Percentiles rank a stretch among this genome's conserved stretches.
Conservation (phyloP, 1,140 invertebrate species). For the Neodiprion pinetum region DNA sequence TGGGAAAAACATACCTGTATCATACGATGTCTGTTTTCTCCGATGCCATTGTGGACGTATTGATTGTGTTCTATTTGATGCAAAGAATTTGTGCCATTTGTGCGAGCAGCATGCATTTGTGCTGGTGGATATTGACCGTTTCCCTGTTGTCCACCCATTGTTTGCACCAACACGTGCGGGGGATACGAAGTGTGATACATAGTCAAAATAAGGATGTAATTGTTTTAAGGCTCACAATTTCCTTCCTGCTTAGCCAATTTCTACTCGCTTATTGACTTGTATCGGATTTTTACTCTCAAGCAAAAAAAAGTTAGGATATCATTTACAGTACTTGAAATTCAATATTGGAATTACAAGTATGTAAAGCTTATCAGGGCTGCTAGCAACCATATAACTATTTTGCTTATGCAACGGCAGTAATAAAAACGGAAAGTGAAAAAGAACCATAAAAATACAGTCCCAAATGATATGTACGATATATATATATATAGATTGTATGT, state of each 20-base stretch:
- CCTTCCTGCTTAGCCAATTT: background rate
- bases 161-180: conserved; percentile 55
- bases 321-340: too few species aligned
- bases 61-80: conserved; percentile 46
- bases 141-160: conserved; percentile 52
- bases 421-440: background rate
- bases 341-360: conserved; percentile 15
- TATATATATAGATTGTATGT: background rate
- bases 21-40: conserved; percentile 44
- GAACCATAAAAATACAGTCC: background rate
- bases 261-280: background rate
- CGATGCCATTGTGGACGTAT: conserved; percentile 40
- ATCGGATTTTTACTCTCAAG: background rate
- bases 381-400: background rate
- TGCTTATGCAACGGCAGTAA: background rate
- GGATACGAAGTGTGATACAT: conserved; percentile 57
- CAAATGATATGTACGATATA: background rate
- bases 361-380: background rate
- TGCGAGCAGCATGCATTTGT: conserved; percentile 40
- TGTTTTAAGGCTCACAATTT: background rate
- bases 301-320: background rate
- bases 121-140: conserved; percentile 44
- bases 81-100: conserved; percentile 42
- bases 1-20: conserved; percentile 45
- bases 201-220: conserved; percentile 34